Evolutionary conservation across 1,140 invertebrate species (phyloP), one percentile per base, ranked within the genome.

Genomic region (Eriocheir sinensis): DNA sequence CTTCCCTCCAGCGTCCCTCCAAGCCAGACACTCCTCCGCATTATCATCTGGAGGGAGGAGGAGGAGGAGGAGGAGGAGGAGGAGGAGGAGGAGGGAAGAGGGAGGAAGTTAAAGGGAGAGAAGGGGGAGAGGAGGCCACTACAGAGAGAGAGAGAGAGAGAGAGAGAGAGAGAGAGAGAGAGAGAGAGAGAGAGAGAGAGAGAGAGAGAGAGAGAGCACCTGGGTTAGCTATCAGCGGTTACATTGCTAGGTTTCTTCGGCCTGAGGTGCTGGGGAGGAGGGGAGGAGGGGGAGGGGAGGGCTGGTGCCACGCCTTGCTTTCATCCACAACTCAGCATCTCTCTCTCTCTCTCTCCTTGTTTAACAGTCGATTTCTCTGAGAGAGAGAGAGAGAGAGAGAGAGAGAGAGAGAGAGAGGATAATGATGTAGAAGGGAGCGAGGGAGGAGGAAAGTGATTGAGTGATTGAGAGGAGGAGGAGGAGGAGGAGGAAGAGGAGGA

Each of bases 401-500:
- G 90, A 91, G 90, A 91, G 90, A 72, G 53, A 79, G 48, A 36
- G 34, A 36, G 60, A 79, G 21, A 80, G 89, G 72, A 53, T 32
- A 53, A 91, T 44, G 34, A 53, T 72, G 89, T 32, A 53, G 72
- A 53, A 91, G 90, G 38, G 90, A 80, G 90, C 79, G 90, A 80
- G 90, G 80, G 90, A 91, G 90, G 38, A 60, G 80, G 90, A 40
- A 34, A 91, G 90, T 79, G 60, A 91, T 53, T 36, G 60, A 91
- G 60, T 6, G 30, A 91, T 32, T 21, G 30, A 91, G 53, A 27
- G 38, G 17, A 40, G 30, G 86, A 89, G 86, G 44, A 40, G 44
- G 86, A 41, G 86, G 44, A 40, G 8, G 83, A 86, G 44, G 60
- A 34, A 41, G 36, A 44, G 15, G 32, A n/a, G n/a, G 21, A 41